Base-by-base conservation (phyloP, 2,888 invertebrate genomes). In the Girardia tigrina region DNA sequence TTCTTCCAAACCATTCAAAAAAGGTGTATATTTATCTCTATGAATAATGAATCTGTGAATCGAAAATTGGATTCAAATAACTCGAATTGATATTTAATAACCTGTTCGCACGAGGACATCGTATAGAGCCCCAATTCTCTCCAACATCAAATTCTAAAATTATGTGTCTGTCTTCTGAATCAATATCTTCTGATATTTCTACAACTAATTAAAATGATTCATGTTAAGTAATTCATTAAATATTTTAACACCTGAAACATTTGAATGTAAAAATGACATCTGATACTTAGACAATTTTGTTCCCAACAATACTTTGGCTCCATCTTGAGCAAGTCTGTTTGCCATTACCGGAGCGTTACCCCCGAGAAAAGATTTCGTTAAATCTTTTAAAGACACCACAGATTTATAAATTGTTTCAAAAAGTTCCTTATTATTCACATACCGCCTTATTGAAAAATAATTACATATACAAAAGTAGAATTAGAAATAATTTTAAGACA, bases 301-400 rank as follows among this genome's bases (percentile, higher is more conserved):
- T 0, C 89, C 90, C 29, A 91, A 85, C 0, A 90, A 83, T 0
- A 91, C 90, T 56, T 89, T 87, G 81, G 89, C 89, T 16, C 91
- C 91, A 83, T 91, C 91, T 77, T 85, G 86, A 26, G 87, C 87
- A 82, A 91, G 89, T 76, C 91, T 86, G 70, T 88, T 87, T 0
- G 90, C 90, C 90, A 91, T 91, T 0, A 90, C 86, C 0, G 91
- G 90, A 0, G 91, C 91, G 85, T 91, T 91, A 14, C 91, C 91
- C 8, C 91, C 91, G 36, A 91, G 87, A 56, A 56, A 56, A 20
- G 4, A 20, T 56, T 56, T 56, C n/a, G 56, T 56, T 20, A 0
- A 20, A 20, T 56, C 56, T 56, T 56, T 56, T n/a, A 56, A n/a
- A 4, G 56, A 56, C 23, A 16, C 23, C 4, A 56, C 56, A 12